Evolutionary conservation across 1,140 invertebrate species (phyloP).

Genomic region (Orius laevigatus): DNA sequence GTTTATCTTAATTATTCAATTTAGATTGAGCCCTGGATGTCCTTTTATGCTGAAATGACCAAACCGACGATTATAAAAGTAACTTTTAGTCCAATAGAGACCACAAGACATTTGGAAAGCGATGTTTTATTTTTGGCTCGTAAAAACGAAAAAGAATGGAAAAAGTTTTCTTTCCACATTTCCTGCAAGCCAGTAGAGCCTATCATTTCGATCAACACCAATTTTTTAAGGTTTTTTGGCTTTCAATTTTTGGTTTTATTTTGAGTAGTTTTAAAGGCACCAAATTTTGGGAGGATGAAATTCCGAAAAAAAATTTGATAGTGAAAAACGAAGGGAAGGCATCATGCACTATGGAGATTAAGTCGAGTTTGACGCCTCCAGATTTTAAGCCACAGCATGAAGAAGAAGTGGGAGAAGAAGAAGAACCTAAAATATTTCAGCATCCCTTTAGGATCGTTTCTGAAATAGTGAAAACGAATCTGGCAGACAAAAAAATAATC

Average conservation of each 20-base stretch:
- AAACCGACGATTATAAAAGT: not conserved
- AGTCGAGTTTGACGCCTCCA: too few relatives aligned
- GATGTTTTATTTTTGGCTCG: conserved; percentile 3
- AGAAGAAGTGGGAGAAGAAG: too few relatives aligned
- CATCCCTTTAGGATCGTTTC: too few relatives aligned
- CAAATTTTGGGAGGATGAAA: conserved; percentile 1
- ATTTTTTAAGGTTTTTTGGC: conserved; percentile 1
- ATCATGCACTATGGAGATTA: not conserved
- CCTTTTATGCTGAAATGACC: not conserved
- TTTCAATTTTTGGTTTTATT: not conserved
- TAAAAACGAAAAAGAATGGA: not conserved
- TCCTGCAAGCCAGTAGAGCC: not conserved
- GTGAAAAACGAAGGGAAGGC: not conserved
- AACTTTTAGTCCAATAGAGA: not conserved
- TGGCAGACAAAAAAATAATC: too few relatives aligned
- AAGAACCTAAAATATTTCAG: too few relatives aligned
- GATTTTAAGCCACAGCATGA: too few relatives aligned
- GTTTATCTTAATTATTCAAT: not conserved
- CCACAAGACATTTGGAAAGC: not conserved
- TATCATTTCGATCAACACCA: not conserved
- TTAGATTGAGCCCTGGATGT: not conserved
- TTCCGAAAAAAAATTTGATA: not conserved
- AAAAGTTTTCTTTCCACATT: conserved; percentile 7
- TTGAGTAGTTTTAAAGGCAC: not conserved
- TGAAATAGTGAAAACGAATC: too few relatives aligned